These are phyloP conservation scores for Thysanoteuthis rhombus DNA, from an alignment of 2,888 invertebrate species.

Conservation along the genomic window DNA sequence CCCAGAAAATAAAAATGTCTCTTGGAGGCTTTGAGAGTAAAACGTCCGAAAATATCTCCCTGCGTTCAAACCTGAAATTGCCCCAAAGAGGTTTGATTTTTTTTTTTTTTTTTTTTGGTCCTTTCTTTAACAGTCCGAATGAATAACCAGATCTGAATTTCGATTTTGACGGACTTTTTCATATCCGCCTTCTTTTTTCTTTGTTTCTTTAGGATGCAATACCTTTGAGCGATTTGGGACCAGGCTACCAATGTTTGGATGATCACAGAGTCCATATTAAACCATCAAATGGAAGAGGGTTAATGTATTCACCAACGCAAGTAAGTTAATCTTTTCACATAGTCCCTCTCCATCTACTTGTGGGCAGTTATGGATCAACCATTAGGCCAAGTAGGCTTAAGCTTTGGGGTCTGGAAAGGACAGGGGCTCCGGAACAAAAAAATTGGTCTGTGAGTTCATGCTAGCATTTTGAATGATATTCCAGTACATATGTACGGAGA, in stretches of 20 bases:
- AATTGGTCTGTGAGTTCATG: too few species aligned
- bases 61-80: background rate
- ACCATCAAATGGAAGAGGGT: background rate
- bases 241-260: conserved; percentile 14
- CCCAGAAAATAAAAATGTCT: too few species aligned
- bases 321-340: background rate
- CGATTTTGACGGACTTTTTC: too few species aligned
- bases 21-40: too few species aligned
- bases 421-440: too few species aligned
- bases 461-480: too few species aligned
- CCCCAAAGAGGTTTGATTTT: background rate
- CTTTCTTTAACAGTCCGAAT: background rate
- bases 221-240: conserved; percentile 25
- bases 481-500: too few species aligned
- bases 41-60: background rate
- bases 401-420: too few species aligned
- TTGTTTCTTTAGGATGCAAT: conserved; percentile 21
- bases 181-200: background rate
- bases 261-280: background rate
- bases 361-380: too few species aligned
- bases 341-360: too few species aligned
- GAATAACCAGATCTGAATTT: background rate
- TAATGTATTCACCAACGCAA: background rate
- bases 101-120: background rate
- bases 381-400: too few species aligned